Evolutionary conservation across 2,113 vertebrate genomes (phyloP).

Genomic region (Taxidea taxus): DNA sequence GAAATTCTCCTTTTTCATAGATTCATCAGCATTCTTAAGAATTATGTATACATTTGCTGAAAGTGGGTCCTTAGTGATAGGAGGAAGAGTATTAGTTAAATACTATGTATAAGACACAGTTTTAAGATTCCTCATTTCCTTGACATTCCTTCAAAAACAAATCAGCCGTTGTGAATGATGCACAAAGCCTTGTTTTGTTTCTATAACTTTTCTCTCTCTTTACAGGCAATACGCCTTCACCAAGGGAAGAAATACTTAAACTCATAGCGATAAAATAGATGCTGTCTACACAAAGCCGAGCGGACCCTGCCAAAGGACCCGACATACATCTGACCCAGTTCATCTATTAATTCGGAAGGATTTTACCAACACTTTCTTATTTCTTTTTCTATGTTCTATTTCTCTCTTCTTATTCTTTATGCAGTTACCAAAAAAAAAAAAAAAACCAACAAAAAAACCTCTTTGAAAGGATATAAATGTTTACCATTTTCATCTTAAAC

Average conservation of each 20-base stretch:
- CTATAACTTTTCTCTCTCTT: conserved; percentile 24
- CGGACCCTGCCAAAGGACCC: background rate
- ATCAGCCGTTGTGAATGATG: conserved; percentile 57
- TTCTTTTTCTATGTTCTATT: background rate
- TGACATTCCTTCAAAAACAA: conserved; percentile 66
- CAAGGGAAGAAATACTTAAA: conserved; percentile 26
- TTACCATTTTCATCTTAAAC: background rate
- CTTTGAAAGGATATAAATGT: background rate
- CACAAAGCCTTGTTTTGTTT: conserved; percentile 71
- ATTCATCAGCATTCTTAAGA: background rate
- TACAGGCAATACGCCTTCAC: background rate
- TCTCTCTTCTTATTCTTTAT: background rate
- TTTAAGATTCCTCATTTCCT: conserved; percentile 46
- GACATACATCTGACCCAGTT: background rate
- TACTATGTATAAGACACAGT: background rate
- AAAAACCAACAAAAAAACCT: background rate
- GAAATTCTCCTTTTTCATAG: conserved; percentile 34
- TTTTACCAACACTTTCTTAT: background rate
- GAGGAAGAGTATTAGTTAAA: conserved; percentile 21
- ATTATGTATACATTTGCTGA: background rate
- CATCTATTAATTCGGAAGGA: background rate
- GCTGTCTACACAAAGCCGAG: background rate
- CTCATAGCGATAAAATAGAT: conserved; percentile 28
- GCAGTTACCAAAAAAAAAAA: background rate
- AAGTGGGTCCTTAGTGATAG: background rate